These are phyloP conservation scores for Athripsodes cinereus DNA, from an alignment of 2,888 invertebrate species.

Conservation along the genomic window DNA sequence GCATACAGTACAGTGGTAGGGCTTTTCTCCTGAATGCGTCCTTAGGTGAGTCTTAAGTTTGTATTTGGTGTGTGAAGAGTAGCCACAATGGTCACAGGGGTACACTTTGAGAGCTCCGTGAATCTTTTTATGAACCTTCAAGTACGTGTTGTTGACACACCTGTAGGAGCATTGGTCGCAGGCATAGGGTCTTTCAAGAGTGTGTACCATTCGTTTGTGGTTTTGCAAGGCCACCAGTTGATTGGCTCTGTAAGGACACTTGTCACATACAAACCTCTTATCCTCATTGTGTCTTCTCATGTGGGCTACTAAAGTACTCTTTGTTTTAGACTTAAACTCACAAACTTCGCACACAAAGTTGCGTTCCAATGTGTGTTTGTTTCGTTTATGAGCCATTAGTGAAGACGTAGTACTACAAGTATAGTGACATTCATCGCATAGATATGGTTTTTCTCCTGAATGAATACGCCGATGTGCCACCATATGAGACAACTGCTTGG, in stretches of 20 bases:
- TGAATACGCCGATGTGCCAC: conserved; percentile 17
- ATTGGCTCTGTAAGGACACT: conserved; percentile 23
- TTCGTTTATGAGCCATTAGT: conserved; percentile 21
- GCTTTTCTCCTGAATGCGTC: conserved; percentile 25
- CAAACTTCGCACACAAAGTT: conserved; percentile 23
- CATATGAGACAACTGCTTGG: conserved; percentile 18
- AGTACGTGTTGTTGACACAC: conserved; percentile 14
- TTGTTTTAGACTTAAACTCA: conserved; percentile 23
- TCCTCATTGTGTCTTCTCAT: conserved; percentile 20
- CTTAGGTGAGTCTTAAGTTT: conserved; percentile 21
- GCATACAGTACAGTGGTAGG: conserved; percentile 18
- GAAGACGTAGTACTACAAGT: conserved; percentile 18
- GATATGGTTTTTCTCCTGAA: conserved; percentile 21
- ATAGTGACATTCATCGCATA: conserved; percentile 26
- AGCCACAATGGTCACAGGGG: conserved; percentile 23
- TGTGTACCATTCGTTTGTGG: conserved; percentile 24
- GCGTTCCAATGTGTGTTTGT: conserved; percentile 21
- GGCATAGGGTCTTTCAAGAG: conserved; percentile 23
- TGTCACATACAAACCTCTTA: conserved; percentile 21
- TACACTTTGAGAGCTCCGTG: conserved; percentile 19
- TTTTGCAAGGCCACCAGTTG: conserved; percentile 19
- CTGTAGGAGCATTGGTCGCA: conserved; percentile 23
- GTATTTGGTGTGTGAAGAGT: conserved; percentile 21
- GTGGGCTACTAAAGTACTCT: conserved; percentile 18
- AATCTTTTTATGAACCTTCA: conserved; percentile 20